These are phyloP conservation scores for Cavia aperea DNA, from an alignment of 2,113 vertebrate genomes.

Conservation along the genomic window DNA sequence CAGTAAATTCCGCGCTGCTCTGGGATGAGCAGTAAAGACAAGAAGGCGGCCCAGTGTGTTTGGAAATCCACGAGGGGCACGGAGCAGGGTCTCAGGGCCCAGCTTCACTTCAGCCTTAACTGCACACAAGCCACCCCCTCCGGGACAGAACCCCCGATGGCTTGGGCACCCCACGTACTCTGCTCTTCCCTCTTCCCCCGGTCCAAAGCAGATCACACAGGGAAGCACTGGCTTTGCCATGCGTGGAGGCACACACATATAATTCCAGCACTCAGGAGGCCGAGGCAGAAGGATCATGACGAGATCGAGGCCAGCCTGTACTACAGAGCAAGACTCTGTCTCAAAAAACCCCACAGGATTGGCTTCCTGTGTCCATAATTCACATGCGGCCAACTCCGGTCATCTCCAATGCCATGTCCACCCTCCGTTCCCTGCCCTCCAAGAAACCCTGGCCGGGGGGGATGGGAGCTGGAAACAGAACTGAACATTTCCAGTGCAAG, in stretches of 20 bases:
- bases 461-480: background rate
- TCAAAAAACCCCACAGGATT: background rate
- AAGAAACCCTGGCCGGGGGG: background rate
- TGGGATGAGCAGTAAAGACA: background rate
- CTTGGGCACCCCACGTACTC: fast-evolving
- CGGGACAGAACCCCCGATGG: background rate
- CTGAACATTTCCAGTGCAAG: too few species aligned
- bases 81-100: background rate
- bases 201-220: background rate
- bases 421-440: background rate
- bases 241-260: background rate
- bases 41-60: background rate
- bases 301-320: background rate
- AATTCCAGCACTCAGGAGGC: background rate
- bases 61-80: background rate
- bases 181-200: background rate
- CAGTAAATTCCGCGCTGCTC: background rate
- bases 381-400: fast-evolving
- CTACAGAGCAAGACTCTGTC: background rate
- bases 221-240: background rate
- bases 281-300: background rate
- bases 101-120: background rate
- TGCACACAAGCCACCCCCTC: background rate
- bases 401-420: background rate
- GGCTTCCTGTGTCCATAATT: background rate